Conservation (phyloP, 2,888 invertebrate genomes). For the Craniophora ligustri region DNA sequence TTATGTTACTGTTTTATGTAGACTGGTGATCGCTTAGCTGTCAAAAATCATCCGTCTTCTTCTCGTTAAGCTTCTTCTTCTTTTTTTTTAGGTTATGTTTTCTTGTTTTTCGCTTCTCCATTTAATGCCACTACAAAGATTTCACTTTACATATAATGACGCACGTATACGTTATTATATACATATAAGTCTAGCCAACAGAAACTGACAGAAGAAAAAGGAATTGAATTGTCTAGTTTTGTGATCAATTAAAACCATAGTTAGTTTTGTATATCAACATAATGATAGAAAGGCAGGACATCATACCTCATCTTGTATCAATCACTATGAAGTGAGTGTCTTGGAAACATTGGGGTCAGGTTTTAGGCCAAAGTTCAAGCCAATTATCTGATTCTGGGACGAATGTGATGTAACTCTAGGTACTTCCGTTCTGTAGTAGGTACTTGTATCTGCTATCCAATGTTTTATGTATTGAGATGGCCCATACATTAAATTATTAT, state of each 20-base stretch:
- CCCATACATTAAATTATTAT: constrained; percentile 29
- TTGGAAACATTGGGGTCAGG: constrained; percentile 30
- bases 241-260: not conserved
- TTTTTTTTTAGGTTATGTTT: too few species aligned
- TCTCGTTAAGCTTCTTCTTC: too few species aligned
- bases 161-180: too few species aligned
- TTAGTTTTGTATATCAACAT: not conserved
- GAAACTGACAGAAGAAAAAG: too few species aligned
- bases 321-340: not conserved
- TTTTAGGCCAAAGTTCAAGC: constrained; percentile 62
- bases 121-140: too few species aligned
- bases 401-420: constrained; percentile 52
- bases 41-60: too few species aligned
- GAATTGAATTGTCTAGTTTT: too few species aligned
- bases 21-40: too few species aligned
- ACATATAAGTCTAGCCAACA: too few species aligned
- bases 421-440: constrained; percentile 45
- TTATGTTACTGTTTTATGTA: too few species aligned
- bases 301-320: constrained; percentile 5
- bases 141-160: too few species aligned
- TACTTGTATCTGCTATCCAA: constrained; percentile 13
- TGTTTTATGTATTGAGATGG: constrained; percentile 47
- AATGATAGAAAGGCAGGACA: not conserved
- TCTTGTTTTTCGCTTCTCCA: too few species aligned
- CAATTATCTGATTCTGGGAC: constrained; percentile 40